Evolutionary conservation across 2,113 vertebrate species (phyloP).

Genomic region (Microtus montanus): DNA sequence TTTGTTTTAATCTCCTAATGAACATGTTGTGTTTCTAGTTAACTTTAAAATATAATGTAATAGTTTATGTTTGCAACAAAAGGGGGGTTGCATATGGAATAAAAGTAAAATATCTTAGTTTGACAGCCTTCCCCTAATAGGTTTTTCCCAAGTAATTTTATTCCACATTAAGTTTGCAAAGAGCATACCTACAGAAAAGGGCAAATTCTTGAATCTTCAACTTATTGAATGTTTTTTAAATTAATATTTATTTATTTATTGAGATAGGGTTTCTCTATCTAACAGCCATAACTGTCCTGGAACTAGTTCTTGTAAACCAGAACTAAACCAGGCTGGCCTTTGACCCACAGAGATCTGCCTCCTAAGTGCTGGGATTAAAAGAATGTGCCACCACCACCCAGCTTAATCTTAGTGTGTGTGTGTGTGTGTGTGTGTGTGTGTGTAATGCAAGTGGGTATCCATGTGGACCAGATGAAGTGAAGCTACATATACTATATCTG

Average conservation of each 20-base stretch:
- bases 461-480: too few species aligned
- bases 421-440: background rate
- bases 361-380: too few species aligned
- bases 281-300: too few species aligned
- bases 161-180: background rate
- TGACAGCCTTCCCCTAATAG: background rate
- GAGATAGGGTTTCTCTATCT: too few species aligned
- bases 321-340: too few species aligned
- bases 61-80: background rate
- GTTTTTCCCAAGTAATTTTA: background rate
- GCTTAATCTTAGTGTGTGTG: background rate
- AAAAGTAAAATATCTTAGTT: slow-evolving; percentile 17
- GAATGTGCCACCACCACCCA: too few species aligned
- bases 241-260: too few species aligned
- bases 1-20: background rate
- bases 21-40: slow-evolving; percentile 2
- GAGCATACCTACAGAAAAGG: background rate
- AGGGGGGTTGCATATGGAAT: background rate
- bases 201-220: background rate
- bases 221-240: background rate
- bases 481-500: background rate
- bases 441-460: background rate
- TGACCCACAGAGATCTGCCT: too few species aligned
- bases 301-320: too few species aligned
- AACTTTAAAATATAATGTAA: slow-evolving; percentile 22